Base-by-base conservation (phyloP, 2,888 invertebrate genomes). In the Cremastinae sp. region DNA sequence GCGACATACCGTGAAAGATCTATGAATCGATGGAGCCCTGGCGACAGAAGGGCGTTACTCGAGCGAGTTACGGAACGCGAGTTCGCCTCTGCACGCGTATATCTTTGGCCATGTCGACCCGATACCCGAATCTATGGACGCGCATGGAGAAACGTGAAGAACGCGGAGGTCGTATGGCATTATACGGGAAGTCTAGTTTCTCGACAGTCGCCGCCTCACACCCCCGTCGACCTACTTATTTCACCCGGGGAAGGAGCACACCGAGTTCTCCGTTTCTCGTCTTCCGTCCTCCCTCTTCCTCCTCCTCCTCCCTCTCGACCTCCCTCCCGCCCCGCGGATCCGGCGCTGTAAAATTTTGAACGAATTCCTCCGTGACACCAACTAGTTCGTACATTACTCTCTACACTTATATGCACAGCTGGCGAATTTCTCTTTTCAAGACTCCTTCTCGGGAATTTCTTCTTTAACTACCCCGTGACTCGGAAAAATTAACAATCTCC, bases 321-420 rank as follows among this genome's bases (percentile, higher is more conserved):
- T n/a, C n/a, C 70, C 53, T 20, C 47, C 68, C 51, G 38, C 41
- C 70, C 75, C 75, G 77, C 79, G 72, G 28, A 28, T 28, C 28
- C 28, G 28, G 5, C 78, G 79, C 78, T 61, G 72, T 56, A 69
- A 79, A 71, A 79, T 75, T 78, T 79, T 65, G 64, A 62, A 34
- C 68, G 66, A 74, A 75, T 77, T 76, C 51, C 68, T 69, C 72
- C 64, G 71, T 61, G 65, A 41, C 59, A 71, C 49, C 47, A 53
- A 71, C 41, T 41, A 62, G 18, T 61, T 56, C 51, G 34, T 28
- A 12, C 10, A 14, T 53, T 49, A 54, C 36, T 28, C 28, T 5
- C 28, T 28, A 28, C 28, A 2, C n/a, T n/a, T n/a, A n/a, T 28
- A 18, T 18, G 20, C 41, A 34, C 14, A 62, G 28, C 28, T 2